Percentiles rank a stretch among this genome's conserved stretches.
These are phyloP conservation scores for Mycetomoellerius zeteki DNA, from an alignment of 1,140 invertebrate species.

Conservation along the genomic window DNA sequence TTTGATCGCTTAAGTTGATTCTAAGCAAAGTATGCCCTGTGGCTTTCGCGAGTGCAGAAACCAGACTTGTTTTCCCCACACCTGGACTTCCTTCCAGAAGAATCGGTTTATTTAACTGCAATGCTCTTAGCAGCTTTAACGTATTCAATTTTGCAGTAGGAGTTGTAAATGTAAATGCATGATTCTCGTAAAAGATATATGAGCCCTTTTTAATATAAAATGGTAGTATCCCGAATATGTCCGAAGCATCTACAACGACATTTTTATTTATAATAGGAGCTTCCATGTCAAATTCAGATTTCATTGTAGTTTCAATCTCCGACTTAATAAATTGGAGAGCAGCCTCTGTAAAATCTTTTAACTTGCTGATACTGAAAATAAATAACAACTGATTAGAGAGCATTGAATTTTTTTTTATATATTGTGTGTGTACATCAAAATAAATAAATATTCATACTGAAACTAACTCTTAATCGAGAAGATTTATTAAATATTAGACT, in stretches of 20 bases:
- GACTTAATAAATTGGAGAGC: constrained; percentile 87
- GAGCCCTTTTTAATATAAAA: constrained; percentile 90
- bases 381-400: background rate
- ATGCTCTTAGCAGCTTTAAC: constrained; percentile 93
- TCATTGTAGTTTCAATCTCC: constrained; percentile 83
- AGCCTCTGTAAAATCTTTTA: constrained; percentile 86
- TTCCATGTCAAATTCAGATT: constrained; percentile 53
- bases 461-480: background rate
- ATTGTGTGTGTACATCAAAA: background rate
- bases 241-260: constrained; percentile 35
- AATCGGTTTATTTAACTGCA: constrained; percentile 97
- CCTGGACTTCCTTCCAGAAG: constrained; percentile 99
- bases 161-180: constrained; percentile 91
- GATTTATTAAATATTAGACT: background rate
- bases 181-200: constrained; percentile 64
- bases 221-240: constrained; percentile 90
- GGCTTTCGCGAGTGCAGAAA: constrained; percentile 95
- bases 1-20: constrained; percentile 99
- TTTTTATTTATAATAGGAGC: constrained; percentile 45
- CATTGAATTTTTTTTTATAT: background rate
- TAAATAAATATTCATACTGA: background rate
- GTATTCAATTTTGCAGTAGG: constrained; percentile 95
- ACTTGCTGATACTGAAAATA: constrained; percentile 81
- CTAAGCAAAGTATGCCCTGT: constrained; percentile 94
- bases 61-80: constrained; percentile 98